Evolutionary conservation across 2,113 vertebrate genomes (phyloP).

Genomic region (Globicephala melas): DNA sequence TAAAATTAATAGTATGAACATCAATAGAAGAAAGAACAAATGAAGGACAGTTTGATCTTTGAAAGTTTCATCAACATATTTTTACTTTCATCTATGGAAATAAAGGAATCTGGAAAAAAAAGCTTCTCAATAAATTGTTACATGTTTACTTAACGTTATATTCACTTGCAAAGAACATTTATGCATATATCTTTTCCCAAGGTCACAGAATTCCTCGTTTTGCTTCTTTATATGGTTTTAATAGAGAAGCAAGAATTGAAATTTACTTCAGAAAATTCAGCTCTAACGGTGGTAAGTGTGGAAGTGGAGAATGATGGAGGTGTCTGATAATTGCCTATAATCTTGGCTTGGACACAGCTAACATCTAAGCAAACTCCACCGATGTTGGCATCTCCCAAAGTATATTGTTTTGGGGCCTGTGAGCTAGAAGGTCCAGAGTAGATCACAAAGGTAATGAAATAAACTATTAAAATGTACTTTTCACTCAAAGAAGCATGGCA

Average conservation of each 20-base stretch:
- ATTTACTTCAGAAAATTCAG: background rate
- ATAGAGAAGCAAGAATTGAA: background rate
- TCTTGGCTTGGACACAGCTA: background rate
- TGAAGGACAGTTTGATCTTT: background rate
- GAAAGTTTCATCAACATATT: background rate
- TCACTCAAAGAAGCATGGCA: background rate
- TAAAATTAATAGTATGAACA: background rate
- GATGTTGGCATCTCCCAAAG: background rate
- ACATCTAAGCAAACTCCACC: background rate
- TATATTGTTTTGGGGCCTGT: background rate
- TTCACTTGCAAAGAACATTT: background rate
- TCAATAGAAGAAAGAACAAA: background rate
- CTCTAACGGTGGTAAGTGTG: background rate
- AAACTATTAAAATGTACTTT: slow-evolving; percentile 11
- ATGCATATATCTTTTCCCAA: background rate
- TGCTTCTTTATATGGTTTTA: background rate
- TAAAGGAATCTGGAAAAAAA: background rate
- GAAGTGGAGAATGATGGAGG: background rate
- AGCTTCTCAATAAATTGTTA: background rate
- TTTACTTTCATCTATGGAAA: slow-evolving; percentile 6
- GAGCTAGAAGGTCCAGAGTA: background rate
- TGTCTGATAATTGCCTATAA: background rate
- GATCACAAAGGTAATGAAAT: background rate
- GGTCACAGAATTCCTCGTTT: background rate
- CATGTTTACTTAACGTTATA: background rate